These are phyloP conservation scores for Bombyx huttoni DNA, from an alignment of 2,888 invertebrate genomes.

Conservation along the genomic window DNA sequence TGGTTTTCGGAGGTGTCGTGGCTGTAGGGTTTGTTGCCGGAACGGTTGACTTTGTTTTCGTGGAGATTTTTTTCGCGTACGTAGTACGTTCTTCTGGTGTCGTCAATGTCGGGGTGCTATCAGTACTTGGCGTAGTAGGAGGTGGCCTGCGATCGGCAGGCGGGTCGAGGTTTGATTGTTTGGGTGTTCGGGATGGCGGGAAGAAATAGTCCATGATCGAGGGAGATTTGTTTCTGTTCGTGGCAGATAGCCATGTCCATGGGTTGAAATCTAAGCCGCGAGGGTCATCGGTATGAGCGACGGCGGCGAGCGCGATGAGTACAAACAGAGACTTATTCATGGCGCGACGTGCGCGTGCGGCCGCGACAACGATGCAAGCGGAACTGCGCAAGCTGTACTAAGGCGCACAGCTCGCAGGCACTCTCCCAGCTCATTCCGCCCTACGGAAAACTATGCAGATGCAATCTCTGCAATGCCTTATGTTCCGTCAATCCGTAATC, in stretches of 20 bases:
- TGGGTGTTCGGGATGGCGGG: conserved; percentile 65
- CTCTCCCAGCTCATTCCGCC: conserved; percentile 41
- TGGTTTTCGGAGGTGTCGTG: conserved; percentile 46
- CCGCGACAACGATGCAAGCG: conserved; percentile 60
- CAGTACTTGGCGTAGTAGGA: conserved; percentile 21
- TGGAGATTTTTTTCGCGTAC: conserved; percentile 47
- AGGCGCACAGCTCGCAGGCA: conserved; percentile 35
- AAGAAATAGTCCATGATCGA: conserved; percentile 68
- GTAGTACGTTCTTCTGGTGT: conserved; percentile 54
- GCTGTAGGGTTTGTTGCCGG: conserved; percentile 46
- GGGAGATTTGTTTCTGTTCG: conserved; percentile 53
- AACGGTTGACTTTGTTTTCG: conserved; percentile 51
- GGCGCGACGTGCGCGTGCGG: conserved; percentile 58
- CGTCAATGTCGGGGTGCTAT: conserved; percentile 42
- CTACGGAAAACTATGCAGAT: conserved; percentile 35
- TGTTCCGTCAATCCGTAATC: background rate
- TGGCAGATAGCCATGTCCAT: conserved; percentile 57
- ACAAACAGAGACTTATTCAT: conserved; percentile 48
- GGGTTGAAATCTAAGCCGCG: conserved; percentile 62
- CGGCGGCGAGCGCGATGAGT: conserved; percentile 52
- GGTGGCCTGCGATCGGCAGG: conserved; percentile 54
- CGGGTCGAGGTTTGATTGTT: conserved; percentile 56
- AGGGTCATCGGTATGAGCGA: conserved; percentile 33
- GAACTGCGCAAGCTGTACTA: conserved; percentile 51
- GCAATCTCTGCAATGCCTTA: conserved; percentile 24